Evolutionary conservation across 2,888 invertebrate genomes (phyloP), one percentile per base, ranked within the genome.

Genomic region (Chromoteleia sp.): DNA sequence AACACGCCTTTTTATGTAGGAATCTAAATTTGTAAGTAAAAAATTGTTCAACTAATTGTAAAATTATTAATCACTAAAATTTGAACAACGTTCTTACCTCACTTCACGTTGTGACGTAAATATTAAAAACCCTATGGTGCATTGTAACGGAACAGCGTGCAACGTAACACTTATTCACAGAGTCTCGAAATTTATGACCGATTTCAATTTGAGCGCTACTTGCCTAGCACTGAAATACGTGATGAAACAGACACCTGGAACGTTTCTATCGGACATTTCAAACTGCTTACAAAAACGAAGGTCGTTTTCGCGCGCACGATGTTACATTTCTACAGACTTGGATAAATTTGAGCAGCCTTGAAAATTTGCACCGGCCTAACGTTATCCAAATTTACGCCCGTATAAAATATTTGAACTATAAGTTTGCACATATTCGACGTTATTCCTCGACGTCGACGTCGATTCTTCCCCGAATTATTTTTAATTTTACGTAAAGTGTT

Each of bases 311-410:
- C 77, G 65, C 71, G 45, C 65, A 50, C 30, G 30, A 33, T 17
- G 45, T 25, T 68, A 71, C 77, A 65, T 78, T 78, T 78, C 77
- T 58, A 65, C 74, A 25, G 74, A 65, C 74, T 65, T 65, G 74
- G 74, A 74, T 74, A 74, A 65, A 65, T 59, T 75, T 67, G 75
- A 17, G 39, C 56, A 29, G 39, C 75, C 75, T 75, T 75, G 75
- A 67, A 36, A 65, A 74, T 63, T 29, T 14, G 43, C 54, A 59
- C 15, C 14, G 17, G 50, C 41, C 39, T 10, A 33, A 56, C 17
- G 14, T 54, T 29, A 59, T 71, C 71, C 71, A 43, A 61, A 63
- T 63, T 63, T 61, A 73, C 29, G 14, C 21, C 56, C 29, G 12
- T 17, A 19, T 15, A 30, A 56, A 33, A 33, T 30, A 43, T 43